Conservation (phyloP, 2,797 vertebrate species). For the Anas acuta region DNA sequence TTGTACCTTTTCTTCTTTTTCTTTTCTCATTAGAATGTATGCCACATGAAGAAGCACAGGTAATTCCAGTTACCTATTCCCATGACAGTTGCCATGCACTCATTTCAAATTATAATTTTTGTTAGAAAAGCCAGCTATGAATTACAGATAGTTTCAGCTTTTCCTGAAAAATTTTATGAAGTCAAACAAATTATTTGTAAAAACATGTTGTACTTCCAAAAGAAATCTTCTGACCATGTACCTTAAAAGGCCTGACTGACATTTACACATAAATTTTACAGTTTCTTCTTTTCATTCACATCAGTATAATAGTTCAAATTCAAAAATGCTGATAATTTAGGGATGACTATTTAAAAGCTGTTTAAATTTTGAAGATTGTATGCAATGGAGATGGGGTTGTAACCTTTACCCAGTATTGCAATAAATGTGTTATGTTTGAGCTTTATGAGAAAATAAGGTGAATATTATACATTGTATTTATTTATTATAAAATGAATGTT, state of each 20-base stretch:
- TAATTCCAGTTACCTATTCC: not conserved
- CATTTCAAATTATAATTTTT: not conserved
- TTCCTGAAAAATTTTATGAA: not conserved
- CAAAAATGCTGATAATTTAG: not conserved
- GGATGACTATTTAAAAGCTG: not conserved
- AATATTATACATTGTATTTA: not conserved
- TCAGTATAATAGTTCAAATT: not conserved
- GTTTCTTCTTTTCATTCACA: not conserved
- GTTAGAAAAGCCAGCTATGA: not conserved
- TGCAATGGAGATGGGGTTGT: not conserved
- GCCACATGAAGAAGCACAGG: rapidly evolving
- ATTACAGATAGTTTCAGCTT: not conserved
- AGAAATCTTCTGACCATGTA: not conserved
- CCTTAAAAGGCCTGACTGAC: not conserved
- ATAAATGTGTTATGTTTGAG: not conserved
- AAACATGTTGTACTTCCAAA: not conserved
- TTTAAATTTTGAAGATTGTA: not conserved
- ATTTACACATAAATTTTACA: not conserved
- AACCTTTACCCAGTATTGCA: not conserved
- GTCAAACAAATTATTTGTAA: not conserved
- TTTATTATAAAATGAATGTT: not conserved
- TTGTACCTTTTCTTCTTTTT: not conserved
- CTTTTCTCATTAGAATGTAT: not conserved
- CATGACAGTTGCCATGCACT: not conserved
- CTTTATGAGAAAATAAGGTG: not conserved